Base-by-base conservation (phyloP, 1,140 invertebrate species). In the Drosophila malerkotliana region DNA sequence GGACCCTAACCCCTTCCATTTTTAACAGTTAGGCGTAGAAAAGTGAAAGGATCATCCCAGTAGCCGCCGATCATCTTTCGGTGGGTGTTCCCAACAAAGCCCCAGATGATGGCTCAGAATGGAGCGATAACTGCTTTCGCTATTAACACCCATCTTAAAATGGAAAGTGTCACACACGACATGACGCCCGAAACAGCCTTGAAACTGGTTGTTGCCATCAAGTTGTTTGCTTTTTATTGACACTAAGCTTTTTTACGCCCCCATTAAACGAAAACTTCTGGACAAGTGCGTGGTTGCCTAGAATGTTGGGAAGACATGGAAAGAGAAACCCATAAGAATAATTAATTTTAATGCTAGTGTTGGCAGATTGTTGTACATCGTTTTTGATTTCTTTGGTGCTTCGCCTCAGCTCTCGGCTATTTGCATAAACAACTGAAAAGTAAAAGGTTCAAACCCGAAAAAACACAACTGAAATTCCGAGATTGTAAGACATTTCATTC, bases 141-240 rank as follows among this genome's bases (percentile, higher is more conserved):
- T 60, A 47, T 55, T 49, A 64, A 34, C 55, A 57, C 34, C 39
- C 44, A 14, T 10, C 9, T 39, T 54, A 52, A 79, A 83, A 83
- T 77, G 67, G 83, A 87, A 87, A 87, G 83, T 87, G 83, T 88
- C 79, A 76, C 77, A 77, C 64, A 14, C 55, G 39, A 54, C 15
- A 15, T 24, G 69, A 69, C 44, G 45, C 63, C 63, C 69, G 56
- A 62, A 87, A 48, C 76, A 85, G 82, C 83, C 82, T 88, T 88
- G 83, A 83, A 79, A 72, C 54, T 15, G 58, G 52, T 52, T 54
- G 56, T 68, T 14, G 63, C 7, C 7, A 18, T 56, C n/a, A n/a
- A 34, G 24, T 15, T 44, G n/a, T 18, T 8, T 10, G 2, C 3
- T 24, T 58, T 21, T 32, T 57, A 32, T 34, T 67, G 24, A 56